Base-by-base conservation (phyloP, 2,888 invertebrate genomes). In the Ctena decussata region DNA sequence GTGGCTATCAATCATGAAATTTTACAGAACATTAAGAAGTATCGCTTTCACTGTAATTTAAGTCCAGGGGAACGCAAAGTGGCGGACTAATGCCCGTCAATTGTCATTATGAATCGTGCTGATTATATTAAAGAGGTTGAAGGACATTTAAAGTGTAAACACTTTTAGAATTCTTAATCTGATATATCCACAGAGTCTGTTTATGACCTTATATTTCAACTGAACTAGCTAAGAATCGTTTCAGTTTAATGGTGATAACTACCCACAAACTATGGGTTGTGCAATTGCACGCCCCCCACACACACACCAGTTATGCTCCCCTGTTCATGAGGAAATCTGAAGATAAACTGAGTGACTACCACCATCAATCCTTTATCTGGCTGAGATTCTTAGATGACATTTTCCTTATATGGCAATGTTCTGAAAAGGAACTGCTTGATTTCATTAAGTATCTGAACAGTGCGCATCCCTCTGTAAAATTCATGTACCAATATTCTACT, bases 1-100 rank as follows among this genome's bases (percentile, higher is more conserved):
- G 75, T 69, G 27, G 75, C 80, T 37, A 75, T 75, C 24, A 60
- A 72, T 12, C 49, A 80, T n/a, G 69, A 80, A 49, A 65, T 75
- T 65, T 37, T 80, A 49, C 60, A 75, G 46, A 32, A 46, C 15
- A 37, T 32, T 11, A 46, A 37, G 30, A 74, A 35, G 24, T 35
- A 49, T 18, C 74, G 39, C 35, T 32, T 44, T n/a, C 18, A 35
- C 11, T 32, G 73, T 44, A 80, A 80, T 35, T 41, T 80, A 32
- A 69, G 74, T 27, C 18, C n/a, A 49, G 49, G 32, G 80, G 75
- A 65, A 27, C 27, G 73, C 11, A 80, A 80, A 35, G 60, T 73
- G 44, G 73, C 80, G 8, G 80, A 80, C 24, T 73, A 80, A 74
- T 27, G n/a, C 21, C 24, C 39, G 15, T 37, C 41, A 3, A 49